Evolutionary conservation across 2,113 vertebrate species (phyloP), one percentile per base, ranked within the genome.

Genomic region (Epinephelus lanceolatus): DNA sequence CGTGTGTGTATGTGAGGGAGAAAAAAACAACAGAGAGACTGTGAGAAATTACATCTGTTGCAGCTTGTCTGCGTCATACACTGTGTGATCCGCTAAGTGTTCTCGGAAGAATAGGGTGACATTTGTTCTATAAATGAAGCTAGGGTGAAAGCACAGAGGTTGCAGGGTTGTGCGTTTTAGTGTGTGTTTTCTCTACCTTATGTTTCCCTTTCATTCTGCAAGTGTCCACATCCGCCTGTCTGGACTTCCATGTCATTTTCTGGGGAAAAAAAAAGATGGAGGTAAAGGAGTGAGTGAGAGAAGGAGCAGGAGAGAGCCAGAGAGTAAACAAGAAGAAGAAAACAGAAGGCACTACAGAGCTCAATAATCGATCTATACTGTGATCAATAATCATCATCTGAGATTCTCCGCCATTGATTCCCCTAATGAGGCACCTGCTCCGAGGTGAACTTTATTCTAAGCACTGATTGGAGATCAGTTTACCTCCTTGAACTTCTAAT

Each of bases 161-260:
- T 56, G 3, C 15, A 59, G 53, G 55, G 30, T 6, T 60, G 33
- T 18, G 5, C 53, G 51, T 66, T 17, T 25, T 14, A 4, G 27
- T 63, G 30, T 60, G 33, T 60, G 33, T 51, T 25, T 75, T 75
- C 63, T 87, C 56, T 96, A 99, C 98, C 97, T 99, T 99, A 92
- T 99, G 98, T 91, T 99, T 99, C 56, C 98, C 98, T 94, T 99
- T 99, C 98, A 99, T 99, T 95, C 98, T 97, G 95, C 98, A 99
- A 23, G 98, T 99, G 94, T 99, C 98, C 95, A 99, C 97, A 73
- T 99, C 98, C 63, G 96, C 95, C 94, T 99, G 98, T 90, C 96
- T 98, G 94, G 98, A 99, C 95, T 98, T 99, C 98, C 98, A 99
- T 23, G 98, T 99, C 95, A 99, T 91, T 96, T 99, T 99, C 98